Evolutionary conservation across 2,888 invertebrate species (phyloP).

Genomic region (Ligdia adustata): DNA sequence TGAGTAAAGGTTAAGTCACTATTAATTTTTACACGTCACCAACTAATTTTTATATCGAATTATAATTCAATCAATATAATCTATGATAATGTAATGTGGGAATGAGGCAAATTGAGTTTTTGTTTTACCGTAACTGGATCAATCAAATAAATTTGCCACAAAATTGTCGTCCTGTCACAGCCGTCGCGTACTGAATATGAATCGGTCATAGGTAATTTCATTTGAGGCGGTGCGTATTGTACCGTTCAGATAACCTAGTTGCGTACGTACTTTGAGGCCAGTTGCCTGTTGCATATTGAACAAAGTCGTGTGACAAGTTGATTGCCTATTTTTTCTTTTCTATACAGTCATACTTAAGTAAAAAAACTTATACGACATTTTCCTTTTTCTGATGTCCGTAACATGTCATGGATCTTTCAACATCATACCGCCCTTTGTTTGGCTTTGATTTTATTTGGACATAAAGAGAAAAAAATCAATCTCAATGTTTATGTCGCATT

Average conservation of each 20-base stretch:
- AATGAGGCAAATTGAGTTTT: constrained; percentile 50
- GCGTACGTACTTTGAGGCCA: too few species aligned
- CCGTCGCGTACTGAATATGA: constrained; percentile 28
- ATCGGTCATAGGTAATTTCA: constrained; percentile 31
- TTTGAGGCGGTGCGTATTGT: constrained; percentile 28
- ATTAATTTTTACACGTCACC: too few species aligned
- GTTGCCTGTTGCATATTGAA: not conserved
- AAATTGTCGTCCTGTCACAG: constrained; percentile 17
- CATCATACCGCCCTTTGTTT: constrained; percentile 1
- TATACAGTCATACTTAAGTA: too few species aligned
- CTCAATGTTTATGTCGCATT: constrained; percentile 19
- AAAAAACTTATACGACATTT: too few species aligned
- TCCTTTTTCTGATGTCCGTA: too few species aligned
- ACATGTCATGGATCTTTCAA: too few species aligned
- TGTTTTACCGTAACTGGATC: constrained; percentile 41
- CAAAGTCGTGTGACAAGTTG: too few species aligned
- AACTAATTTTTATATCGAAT: too few species aligned
- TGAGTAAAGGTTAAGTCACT: too few species aligned
- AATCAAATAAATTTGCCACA: constrained; percentile 43
- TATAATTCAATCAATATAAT: too few species aligned
- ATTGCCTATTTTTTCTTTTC: too few species aligned
- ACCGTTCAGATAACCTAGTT: not conserved
- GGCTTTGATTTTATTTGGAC: constrained; percentile 4
- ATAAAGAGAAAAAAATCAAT: constrained; percentile 10
- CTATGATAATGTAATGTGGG: too few species aligned